phyloP scores from a whole-genome alignment of 2,888 invertebrate species.

The Dioctria rufipes region DNA sequence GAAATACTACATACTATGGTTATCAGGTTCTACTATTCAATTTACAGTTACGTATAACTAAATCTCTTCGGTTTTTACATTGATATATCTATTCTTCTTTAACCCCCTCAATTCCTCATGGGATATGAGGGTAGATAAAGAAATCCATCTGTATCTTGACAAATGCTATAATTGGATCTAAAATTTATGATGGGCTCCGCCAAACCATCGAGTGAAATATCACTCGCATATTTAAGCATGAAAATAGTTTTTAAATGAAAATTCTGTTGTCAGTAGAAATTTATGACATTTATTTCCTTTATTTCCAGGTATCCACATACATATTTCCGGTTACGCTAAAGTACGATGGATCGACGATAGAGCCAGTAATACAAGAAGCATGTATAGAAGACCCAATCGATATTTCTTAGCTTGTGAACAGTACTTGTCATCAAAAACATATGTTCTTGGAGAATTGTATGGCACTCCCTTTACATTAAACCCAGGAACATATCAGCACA shows the following conservation, averaged over 20 bases:
- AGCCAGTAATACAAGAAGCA: not conserved
- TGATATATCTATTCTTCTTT: no score
- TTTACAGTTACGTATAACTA: no score
- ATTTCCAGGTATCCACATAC: not conserved
- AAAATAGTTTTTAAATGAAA: not conserved
- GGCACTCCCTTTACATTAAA: not conserved
- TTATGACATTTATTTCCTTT: not conserved
- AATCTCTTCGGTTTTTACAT: no score
- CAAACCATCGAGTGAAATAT: no score
- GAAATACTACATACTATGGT: no score
- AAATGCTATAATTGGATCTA: not conserved
- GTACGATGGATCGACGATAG: not conserved
- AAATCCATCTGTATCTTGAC: not conserved
- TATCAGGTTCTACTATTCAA: no score
- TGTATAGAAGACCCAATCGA: not conserved
- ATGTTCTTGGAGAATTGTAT: not conserved
- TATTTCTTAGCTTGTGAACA: not conserved
- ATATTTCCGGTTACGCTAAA: not conserved
- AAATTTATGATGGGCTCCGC: not conserved
- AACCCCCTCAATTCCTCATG: no score
- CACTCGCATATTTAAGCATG: no score
- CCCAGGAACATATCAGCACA: conserved; percentile 6
- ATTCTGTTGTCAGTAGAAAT: not conserved
- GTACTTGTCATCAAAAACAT: not conserved
- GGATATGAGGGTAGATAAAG: not conserved